Evolutionary conservation across 2,113 vertebrate species (phyloP).

Genomic region (Pelvicachromis taeniatus): DNA sequence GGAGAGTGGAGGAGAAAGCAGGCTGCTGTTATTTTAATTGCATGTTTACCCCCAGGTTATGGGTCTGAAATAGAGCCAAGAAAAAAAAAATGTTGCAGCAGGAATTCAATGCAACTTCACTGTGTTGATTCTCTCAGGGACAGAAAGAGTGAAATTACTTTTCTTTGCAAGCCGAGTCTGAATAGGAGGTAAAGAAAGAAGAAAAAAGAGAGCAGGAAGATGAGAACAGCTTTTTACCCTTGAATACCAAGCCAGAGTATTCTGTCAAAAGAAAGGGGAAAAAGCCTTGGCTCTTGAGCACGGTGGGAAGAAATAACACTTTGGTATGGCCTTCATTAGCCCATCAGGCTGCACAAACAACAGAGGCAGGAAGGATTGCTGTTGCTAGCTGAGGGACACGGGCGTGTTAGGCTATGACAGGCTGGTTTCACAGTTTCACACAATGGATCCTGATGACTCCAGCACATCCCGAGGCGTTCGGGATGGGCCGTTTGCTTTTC

Average conservation of each 20-base stretch:
- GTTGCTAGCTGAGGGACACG: background rate
- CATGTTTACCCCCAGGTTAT: conserved; percentile 75
- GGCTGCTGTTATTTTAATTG: conserved; percentile 74
- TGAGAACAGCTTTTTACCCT: conserved; percentile 58
- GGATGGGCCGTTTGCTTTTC: conserved; percentile 21
- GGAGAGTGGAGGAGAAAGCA: conserved; percentile 52
- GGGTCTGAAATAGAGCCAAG: conserved; percentile 69
- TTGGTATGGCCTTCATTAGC: conserved; percentile 44
- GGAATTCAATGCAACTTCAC: conserved; percentile 67
- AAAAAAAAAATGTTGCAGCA: conserved; percentile 58
- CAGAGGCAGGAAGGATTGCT: conserved; percentile 24
- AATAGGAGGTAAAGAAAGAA: conserved; percentile 56
- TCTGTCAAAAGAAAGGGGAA: conserved; percentile 48
- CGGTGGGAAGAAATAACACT: conserved; percentile 48
- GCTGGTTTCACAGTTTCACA: conserved; percentile 6
- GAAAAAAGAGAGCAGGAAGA: conserved; percentile 46
- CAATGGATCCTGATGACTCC: conserved; percentile 57
- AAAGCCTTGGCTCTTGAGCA: conserved; percentile 44
- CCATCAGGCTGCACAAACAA: conserved; percentile 53
- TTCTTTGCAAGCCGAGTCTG: conserved; percentile 49
- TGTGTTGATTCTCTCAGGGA: conserved; percentile 69
- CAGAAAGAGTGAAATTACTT: conserved; percentile 67
- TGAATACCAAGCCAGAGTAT: conserved; percentile 52
- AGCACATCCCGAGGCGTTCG: conserved; percentile 40
- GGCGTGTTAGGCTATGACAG: conserved; percentile 1